Conservation (phyloP, 1,140 invertebrate genomes). For the Scaptomyza pallida region DNA sequence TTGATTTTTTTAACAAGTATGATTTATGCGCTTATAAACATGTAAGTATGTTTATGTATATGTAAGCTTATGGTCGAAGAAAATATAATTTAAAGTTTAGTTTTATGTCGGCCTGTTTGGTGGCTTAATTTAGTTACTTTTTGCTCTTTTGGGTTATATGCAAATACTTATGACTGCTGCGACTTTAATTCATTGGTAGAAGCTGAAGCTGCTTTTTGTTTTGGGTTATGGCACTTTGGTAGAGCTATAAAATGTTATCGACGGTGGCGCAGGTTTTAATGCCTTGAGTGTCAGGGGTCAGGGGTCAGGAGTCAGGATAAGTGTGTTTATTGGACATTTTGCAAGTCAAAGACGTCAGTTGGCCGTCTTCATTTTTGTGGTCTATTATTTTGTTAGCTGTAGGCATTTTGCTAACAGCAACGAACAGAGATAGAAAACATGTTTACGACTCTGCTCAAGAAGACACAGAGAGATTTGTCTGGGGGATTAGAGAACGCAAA, state of each 20-base stretch:
- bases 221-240: constrained; percentile 66
- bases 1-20: constrained; percentile 35
- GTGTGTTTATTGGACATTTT: constrained; percentile 78
- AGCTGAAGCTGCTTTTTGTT: constrained; percentile 18
- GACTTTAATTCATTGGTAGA: no score
- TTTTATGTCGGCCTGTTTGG: constrained; percentile 46
- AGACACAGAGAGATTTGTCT: constrained; percentile 71
- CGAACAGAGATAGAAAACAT: constrained; percentile 39
- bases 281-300: constrained; percentile 66
- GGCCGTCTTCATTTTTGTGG: constrained; percentile 72
- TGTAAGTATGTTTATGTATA: constrained; percentile 48
- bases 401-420: constrained; percentile 1
- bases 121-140: constrained; percentile 62
- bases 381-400: constrained; percentile 45
- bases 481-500: constrained; percentile 70
- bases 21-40: constrained; percentile 66
- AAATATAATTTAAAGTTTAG: constrained; percentile 63
- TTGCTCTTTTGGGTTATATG: constrained; percentile 17
- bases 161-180: constrained; percentile 49
- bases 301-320: no score
- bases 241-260: constrained; percentile 80
- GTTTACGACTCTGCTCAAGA: constrained; percentile 71
- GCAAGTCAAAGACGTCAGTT: constrained; percentile 36
- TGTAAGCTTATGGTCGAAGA: constrained; percentile 39
- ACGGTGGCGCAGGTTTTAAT: constrained; percentile 78